Percentiles rank a stretch among this genome's conserved stretches.
Conservation (phyloP, 2,113 vertebrate species). For the Aythya baeri region DNA sequence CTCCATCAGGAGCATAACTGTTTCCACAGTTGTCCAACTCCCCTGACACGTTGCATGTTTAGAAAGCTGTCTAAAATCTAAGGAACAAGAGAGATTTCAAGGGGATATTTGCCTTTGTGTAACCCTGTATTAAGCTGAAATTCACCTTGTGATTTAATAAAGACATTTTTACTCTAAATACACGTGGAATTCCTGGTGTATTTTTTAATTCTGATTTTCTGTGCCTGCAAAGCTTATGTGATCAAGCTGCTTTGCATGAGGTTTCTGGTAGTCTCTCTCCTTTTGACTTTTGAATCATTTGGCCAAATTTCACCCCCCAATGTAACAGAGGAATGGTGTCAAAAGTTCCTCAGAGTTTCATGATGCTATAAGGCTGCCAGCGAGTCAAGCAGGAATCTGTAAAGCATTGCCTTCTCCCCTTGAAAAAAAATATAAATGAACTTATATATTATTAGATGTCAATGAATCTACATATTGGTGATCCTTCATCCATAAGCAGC, state of each 20-base stretch:
- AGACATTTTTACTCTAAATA: not conserved
- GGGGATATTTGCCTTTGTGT: not conserved
- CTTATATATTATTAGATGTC: not conserved
- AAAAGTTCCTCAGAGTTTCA: not conserved
- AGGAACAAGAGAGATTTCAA: not conserved
- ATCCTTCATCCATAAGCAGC: not conserved
- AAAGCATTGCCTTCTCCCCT: not conserved
- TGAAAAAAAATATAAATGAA: not conserved
- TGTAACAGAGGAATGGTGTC: not conserved
- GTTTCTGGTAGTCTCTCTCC: not conserved
- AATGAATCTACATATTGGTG: not conserved
- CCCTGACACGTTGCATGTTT: not conserved
- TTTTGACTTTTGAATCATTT: not conserved
- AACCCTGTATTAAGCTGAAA: not conserved
- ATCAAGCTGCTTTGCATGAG: not conserved
- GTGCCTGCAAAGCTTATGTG: not conserved
- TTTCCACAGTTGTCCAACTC: not conserved
- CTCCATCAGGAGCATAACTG: not conserved
- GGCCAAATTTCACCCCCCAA: not conserved
- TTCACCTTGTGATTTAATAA: not conserved
- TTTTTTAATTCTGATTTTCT: not conserved
- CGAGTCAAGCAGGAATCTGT: not conserved
- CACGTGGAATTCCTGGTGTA: not conserved
- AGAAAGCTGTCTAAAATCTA: not conserved
- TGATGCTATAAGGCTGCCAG: not conserved